Evolutionary conservation across 2,888 invertebrate species (phyloP), one percentile per base, ranked within the genome.

Genomic region (Ormia ochracea): DNA sequence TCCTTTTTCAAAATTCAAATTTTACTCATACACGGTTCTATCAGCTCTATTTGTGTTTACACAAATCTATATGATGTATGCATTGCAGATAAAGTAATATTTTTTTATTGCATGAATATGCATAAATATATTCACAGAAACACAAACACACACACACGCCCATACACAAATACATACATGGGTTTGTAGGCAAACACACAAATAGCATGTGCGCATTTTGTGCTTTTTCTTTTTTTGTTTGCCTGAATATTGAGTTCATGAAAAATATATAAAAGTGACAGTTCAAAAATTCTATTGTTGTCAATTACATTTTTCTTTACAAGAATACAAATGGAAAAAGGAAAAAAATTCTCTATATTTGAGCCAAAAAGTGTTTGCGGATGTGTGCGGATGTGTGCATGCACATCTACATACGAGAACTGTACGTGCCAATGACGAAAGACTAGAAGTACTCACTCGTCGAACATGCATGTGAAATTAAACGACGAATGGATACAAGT

Each of bases 231-330:
- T 61, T 28, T 1, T 12, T 52, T 50, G 41, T 52, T 21, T 61
- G 6, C 14, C 4, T 28, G 23, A 28, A 52, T 52, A 75, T 70
- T 70, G 54, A 75, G 66, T 66, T 54, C 75, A 61, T 41, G 75
- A 75, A 59, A 79, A 79, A 79, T 79, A 72, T 41, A 70, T 66
- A 41, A 75, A 52, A 75, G 31, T 79, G 75, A 56, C 70, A 75
- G 61, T 61, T 61, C 19, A 45, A 41, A 56, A 75, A 79, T 72
- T 79, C 79, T 36, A 54, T 70, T 72, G 66, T 54, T 72, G 75
- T 79, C 75, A 79, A 66, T 72, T 66, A 75, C 52, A 45, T 65
- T 59, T 14, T 33, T 66, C 21, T 26, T n/a, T 56, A 45, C 28
- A n/a, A 31, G 21, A 28, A n/a, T n/a, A n/a, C n/a, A n/a, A 12